phyloP scores from a whole-genome alignment of 2,888 invertebrate species.

The Tricholauxania praeusta region DNA sequence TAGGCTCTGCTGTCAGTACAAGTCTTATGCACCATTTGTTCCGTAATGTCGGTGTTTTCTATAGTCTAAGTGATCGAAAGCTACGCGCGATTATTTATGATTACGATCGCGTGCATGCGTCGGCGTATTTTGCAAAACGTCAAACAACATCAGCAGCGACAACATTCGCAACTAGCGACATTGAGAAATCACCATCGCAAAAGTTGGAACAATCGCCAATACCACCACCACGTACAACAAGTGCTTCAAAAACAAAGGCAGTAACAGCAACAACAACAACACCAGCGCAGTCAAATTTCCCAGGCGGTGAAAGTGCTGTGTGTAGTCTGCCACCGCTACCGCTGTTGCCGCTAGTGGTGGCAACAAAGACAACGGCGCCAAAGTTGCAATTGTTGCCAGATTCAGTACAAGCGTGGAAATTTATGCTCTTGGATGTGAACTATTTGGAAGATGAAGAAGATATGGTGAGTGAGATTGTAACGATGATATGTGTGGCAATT shows the following conservation, averaged over 20 bases:
- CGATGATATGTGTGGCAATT: neutral
- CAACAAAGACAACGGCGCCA: slow-evolving; percentile 40
- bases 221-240: slow-evolving; percentile 48
- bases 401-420: slow-evolving; percentile 66
- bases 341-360: neutral
- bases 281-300: neutral
- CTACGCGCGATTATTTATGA: slow-evolving; percentile 65
- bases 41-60: slow-evolving; percentile 64
- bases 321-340: slow-evolving; percentile 11
- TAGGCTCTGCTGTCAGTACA: slow-evolving; percentile 54
- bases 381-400: slow-evolving; percentile 52
- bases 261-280: slow-evolving; percentile 15
- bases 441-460: slow-evolving; percentile 68
- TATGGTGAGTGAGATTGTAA: slow-evolving; percentile 60
- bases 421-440: slow-evolving; percentile 61
- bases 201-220: slow-evolving; percentile 45
- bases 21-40: slow-evolving; percentile 56
- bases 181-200: slow-evolving; percentile 41
- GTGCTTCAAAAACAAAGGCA: slow-evolving; percentile 15
- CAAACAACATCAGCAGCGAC: slow-evolving; percentile 7
- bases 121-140: slow-evolving; percentile 54
- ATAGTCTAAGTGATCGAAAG: slow-evolving; percentile 60
- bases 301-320: slow-evolving; percentile 35
- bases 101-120: slow-evolving; percentile 59
- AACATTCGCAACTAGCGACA: slow-evolving; percentile 44